These are phyloP conservation scores for Elmis aenea DNA, from an alignment of 2,888 invertebrate species.

Conservation along the genomic window DNA sequence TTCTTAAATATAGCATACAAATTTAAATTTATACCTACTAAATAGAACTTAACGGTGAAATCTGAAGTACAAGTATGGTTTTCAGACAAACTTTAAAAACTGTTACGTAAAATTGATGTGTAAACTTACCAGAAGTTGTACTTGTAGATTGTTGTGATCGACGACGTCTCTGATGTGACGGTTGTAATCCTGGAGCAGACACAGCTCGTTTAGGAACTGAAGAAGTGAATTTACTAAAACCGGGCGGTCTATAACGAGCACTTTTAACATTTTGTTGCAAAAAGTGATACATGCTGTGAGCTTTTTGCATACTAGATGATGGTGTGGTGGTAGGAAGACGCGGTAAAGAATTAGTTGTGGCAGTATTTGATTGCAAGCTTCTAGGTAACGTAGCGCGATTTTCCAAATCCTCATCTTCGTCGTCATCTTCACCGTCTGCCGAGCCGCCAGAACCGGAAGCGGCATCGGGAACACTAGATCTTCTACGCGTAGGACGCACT, in stretches of 20 bases:
- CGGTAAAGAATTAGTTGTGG: conserved; percentile 72
- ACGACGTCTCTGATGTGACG: conserved; percentile 54
- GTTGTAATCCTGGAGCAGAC: conserved; percentile 71
- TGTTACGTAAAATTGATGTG: too few relatives aligned
- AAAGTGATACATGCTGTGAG: conserved; percentile 59
- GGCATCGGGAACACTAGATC: conserved; percentile 58
- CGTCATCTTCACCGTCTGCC: conserved; percentile 50
- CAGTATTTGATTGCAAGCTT: conserved; percentile 55
- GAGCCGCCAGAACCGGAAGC: conserved; percentile 47
- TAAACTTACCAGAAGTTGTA: conserved; percentile 55
- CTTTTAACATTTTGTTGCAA: conserved; percentile 69
- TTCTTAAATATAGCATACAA: too few relatives aligned
- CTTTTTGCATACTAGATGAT: conserved; percentile 53
- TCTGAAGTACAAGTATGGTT: too few relatives aligned
- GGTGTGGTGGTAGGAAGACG: conserved; percentile 59
- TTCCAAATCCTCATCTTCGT: conserved; percentile 54
- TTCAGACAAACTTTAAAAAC: too few relatives aligned
- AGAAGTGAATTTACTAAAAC: conserved; percentile 58
- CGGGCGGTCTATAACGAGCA: conserved; percentile 81
- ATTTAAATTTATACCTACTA: too few relatives aligned
- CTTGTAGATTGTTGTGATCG: conserved; percentile 38
- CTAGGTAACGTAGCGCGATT: conserved; percentile 59
- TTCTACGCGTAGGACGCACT: conserved; percentile 40
- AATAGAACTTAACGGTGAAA: too few relatives aligned
- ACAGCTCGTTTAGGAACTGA: conserved; percentile 66